Base-by-base conservation (phyloP, 2,797 vertebrate species). In the Coregonus ussuriensis region DNA sequence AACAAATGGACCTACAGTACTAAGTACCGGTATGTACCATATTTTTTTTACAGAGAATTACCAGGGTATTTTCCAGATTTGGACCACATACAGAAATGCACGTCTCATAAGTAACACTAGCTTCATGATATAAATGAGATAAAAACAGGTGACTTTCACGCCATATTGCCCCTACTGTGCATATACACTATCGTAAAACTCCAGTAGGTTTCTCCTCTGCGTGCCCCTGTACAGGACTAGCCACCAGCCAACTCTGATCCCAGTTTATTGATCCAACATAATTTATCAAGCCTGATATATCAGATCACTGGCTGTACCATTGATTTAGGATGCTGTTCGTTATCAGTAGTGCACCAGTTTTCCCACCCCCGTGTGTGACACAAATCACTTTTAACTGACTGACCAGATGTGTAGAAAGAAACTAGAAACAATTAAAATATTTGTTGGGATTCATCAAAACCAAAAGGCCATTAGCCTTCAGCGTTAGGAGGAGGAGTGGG, bases 231-330 rank as follows among this genome's bases (percentile, higher is more conserved):
- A n/a, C 29, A 52, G 66, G 47, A 31, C 7, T 31, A 16, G 56
- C 70, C 54, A 62, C 54, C 66, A 63, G 82, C 51, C 70, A 70
- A 56, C 35, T 78, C 59, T 53, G 83, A 75, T 74, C 37, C 71
- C 77, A 47, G 74, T 75, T n/a, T 79, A 88, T 89, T 74, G 88
- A 89, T 75, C 77, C 70, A 62, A 74, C 79, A 74, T 72, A 53
- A 51, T 79, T 84, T 79, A 75, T 77, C 74, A 86, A 67, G 37
- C 69, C 76, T 82, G 74, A 88, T 86, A 81, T 79, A 89, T 85
- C 79, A 80, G 74, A 75, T 72, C 69, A 67, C 67, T 67, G 66
- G 31, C 74, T 62, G 6, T 79, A 29, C 0, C 82, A 88, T 90
- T 72, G 88, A 91, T 89, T 77, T 5, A n/a, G 62, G 79, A 65